phyloP scores from a whole-genome alignment of 2,888 invertebrate species.

The Rhagonycha lutea region DNA sequence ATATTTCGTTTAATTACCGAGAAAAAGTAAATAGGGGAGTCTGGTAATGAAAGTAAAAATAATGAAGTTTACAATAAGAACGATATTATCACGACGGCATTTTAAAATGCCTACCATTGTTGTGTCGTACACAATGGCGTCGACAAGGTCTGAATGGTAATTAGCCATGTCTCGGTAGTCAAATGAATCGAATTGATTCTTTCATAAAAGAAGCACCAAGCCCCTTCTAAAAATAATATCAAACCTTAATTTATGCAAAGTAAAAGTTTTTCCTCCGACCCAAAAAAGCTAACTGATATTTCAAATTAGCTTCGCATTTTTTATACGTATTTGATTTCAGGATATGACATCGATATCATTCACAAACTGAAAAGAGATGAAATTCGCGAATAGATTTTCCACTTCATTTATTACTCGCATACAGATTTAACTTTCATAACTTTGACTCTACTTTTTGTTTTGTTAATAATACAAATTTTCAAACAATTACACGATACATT shows the following conservation, averaged over 20 bases:
- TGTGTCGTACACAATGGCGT: slow-evolving; percentile 13
- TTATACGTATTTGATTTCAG: slow-evolving; percentile 6
- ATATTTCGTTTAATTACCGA: not conserved
- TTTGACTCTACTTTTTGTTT: not conserved
- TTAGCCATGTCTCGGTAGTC: slow-evolving; percentile 17
- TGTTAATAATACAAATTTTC: not conserved
- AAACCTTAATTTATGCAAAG: slow-evolving; percentile 15
- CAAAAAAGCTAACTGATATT: slow-evolving; percentile 5
- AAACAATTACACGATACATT: not conserved
- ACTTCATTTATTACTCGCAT: not conserved
- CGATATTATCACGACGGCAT: slow-evolving; percentile 4
- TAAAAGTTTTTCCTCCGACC: not conserved
- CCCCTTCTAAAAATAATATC: not conserved
- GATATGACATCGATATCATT: slow-evolving; percentile 12
- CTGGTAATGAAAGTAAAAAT: not conserved
- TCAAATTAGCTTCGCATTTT: slow-evolving; percentile 5
- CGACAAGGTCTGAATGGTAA: slow-evolving; percentile 26
- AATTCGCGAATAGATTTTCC: not conserved
- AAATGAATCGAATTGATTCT: slow-evolving; percentile 8
- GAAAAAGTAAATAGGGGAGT: not conserved
- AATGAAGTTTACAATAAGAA: not conserved
- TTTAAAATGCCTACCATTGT: slow-evolving; percentile 24
- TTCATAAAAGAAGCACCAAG: not conserved
- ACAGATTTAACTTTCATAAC: not conserved
- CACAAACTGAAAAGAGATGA: not conserved